These are phyloP conservation scores for Xylota segnis DNA, from an alignment of 2,888 invertebrate genomes.

Conservation along the genomic window DNA sequence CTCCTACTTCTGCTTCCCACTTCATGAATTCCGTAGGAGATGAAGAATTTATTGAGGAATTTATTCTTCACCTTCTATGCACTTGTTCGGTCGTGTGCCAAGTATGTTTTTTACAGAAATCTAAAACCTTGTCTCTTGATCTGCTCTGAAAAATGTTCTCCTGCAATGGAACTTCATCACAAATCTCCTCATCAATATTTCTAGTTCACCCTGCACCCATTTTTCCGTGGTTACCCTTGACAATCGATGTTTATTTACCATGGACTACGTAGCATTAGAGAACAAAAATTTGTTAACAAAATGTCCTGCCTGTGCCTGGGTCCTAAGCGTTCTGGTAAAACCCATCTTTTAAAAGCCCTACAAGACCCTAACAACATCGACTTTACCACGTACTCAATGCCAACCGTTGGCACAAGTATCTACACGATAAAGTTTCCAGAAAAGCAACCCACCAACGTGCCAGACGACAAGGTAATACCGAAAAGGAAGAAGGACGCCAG, in stretches of 20 bases:
- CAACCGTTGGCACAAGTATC: conserved; percentile 92
- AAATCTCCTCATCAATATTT: too few species aligned
- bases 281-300: conserved; percentile 24
- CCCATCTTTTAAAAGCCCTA: conserved; percentile 90
- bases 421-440: conserved; percentile 87
- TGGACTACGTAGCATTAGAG: background rate
- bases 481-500: conserved; percentile 83
- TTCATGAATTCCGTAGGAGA: too few species aligned
- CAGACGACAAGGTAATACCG: conserved; percentile 3
- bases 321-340: conserved; percentile 92
- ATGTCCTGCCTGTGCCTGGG: conserved; percentile 89
- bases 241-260: conserved; percentile 37
- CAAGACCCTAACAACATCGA: conserved; percentile 90
- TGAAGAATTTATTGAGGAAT: too few species aligned
- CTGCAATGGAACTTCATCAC: too few species aligned
- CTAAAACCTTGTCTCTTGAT: background rate
- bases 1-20: too few species aligned
- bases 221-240: conserved; percentile 14
- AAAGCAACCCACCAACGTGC: conserved; percentile 65
- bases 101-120: too few species aligned
- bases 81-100: too few species aligned
- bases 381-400: conserved; percentile 91
- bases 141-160: too few species aligned
- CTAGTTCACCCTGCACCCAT: too few species aligned
- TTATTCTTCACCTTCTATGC: too few species aligned